Percentiles rank a stretch among this genome's conserved stretches.
Evolutionary conservation across 2,888 invertebrate species (phyloP).

Genomic region (Muschampia plurimacula): DNA sequence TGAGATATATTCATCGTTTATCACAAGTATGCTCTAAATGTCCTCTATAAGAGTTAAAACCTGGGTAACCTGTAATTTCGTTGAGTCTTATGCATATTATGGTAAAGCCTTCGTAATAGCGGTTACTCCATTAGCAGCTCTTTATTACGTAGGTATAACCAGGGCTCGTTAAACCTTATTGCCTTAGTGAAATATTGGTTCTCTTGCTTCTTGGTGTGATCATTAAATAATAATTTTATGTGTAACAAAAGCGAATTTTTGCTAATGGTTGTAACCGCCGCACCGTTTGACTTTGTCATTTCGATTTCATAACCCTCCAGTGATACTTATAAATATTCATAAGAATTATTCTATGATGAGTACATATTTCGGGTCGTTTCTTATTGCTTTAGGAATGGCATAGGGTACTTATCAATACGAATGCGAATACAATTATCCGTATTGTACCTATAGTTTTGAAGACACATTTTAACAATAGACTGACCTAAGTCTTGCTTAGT

Average conservation of each 20-base stretch:
- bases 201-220: conserved; percentile 39
- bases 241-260: background rate
- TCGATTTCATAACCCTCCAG: background rate
- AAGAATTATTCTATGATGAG: too few relatives aligned
- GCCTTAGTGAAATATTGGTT: conserved; percentile 42
- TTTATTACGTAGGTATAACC: conserved; percentile 41
- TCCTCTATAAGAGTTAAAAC: background rate
- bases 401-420: too few relatives aligned
- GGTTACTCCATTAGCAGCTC: conserved; percentile 26
- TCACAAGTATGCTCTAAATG: background rate
- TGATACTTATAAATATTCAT: too few relatives aligned
- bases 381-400: too few relatives aligned
- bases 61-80: background rate
- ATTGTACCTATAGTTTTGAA: background rate
- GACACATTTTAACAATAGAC: background rate
- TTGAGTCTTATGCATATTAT: conserved; percentile 13
- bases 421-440: too few relatives aligned
- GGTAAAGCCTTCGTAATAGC: conserved; percentile 16
- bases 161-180: conserved; percentile 44
- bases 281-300: background rate
- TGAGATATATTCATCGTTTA: conserved; percentile 63
- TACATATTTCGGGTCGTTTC: too few relatives aligned
- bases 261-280: background rate
- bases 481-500: conserved; percentile 42
- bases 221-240: conserved; percentile 47